phyloP scores from a whole-genome alignment of 2,113 vertebrate genomes.

The Orycteropus afer region DNA sequence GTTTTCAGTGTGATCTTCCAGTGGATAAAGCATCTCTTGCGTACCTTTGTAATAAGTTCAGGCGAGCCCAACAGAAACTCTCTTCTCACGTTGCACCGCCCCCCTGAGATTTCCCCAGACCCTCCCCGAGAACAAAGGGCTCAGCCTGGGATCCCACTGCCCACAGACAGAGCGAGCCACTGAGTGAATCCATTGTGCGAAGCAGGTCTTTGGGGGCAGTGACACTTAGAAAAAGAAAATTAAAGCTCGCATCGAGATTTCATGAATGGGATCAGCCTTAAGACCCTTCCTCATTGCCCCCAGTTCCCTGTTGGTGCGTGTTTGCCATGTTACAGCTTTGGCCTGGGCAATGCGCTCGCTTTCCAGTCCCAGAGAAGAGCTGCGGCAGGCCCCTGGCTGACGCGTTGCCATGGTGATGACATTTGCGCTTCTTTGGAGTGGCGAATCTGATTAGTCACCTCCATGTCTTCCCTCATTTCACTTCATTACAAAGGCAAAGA shows the following conservation, averaged over 20 bases:
- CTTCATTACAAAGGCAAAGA: constrained; percentile 43
- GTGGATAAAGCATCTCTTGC: background rate
- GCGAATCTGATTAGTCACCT: constrained; percentile 65
- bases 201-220: constrained; percentile 27
- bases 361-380: constrained; percentile 6
- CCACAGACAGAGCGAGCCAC: background rate
- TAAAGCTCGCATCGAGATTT: background rate
- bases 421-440: constrained; percentile 71
- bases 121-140: constrained; percentile 53
- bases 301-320: background rate
- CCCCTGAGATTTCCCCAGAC: background rate
- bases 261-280: background rate
- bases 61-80: background rate
- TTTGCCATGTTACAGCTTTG: constrained; percentile 35
- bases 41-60: background rate
- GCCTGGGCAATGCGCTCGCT: background rate
- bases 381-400: constrained; percentile 33
- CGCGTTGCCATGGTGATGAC: constrained; percentile 78
- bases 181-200: background rate
- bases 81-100: background rate
- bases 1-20: constrained; percentile 11
- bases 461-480: constrained; percentile 54
- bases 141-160: background rate
- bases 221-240: constrained; percentile 39
- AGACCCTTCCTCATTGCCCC: background rate